Conservation (phyloP, 2,113 vertebrate genomes). For the Rhinogobius similis region DNA sequence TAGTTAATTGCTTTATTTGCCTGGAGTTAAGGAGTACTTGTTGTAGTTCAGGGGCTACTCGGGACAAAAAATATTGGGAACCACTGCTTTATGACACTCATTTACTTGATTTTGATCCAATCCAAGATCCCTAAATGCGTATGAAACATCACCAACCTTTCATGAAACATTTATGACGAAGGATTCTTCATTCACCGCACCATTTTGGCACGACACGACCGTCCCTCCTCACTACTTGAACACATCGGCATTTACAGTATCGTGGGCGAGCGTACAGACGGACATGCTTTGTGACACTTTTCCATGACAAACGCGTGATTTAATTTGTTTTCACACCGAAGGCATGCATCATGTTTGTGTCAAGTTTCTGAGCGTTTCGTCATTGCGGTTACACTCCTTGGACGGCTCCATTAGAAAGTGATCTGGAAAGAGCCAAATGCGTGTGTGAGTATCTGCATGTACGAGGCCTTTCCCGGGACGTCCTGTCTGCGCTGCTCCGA, state of each 20-base stretch:
- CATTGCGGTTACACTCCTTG: constrained; percentile 26
- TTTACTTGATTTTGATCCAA: too few relatives aligned
- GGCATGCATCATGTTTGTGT: constrained; percentile 44
- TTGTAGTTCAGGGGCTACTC: too few relatives aligned
- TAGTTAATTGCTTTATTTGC: too few relatives aligned
- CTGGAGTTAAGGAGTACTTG: too few relatives aligned
- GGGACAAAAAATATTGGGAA: too few relatives aligned
- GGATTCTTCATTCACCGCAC: background rate
- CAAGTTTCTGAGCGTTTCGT: constrained; percentile 46
- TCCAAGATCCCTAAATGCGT: too few relatives aligned
- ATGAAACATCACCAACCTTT: too few relatives aligned
- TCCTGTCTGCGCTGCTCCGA: constrained; percentile 51
- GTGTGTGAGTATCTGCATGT: constrained; percentile 23
- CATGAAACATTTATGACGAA: too few relatives aligned
- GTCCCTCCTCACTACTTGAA: background rate
- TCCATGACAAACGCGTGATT: constrained; percentile 45
- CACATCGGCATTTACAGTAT: background rate
- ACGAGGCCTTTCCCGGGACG: constrained; percentile 40
- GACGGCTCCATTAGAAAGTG: constrained; percentile 5
- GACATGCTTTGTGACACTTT: constrained; percentile 18
- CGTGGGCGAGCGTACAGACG: constrained; percentile 1
- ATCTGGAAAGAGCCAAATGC: constrained; percentile 51
- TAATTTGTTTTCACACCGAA: constrained; percentile 25
- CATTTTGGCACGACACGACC: background rate
- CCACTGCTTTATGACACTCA: too few relatives aligned